Percentiles rank a stretch among this genome's conserved stretches.
Evolutionary conservation across 2,797 vertebrate species (phyloP).

Genomic region (Agapornis canus): DNA sequence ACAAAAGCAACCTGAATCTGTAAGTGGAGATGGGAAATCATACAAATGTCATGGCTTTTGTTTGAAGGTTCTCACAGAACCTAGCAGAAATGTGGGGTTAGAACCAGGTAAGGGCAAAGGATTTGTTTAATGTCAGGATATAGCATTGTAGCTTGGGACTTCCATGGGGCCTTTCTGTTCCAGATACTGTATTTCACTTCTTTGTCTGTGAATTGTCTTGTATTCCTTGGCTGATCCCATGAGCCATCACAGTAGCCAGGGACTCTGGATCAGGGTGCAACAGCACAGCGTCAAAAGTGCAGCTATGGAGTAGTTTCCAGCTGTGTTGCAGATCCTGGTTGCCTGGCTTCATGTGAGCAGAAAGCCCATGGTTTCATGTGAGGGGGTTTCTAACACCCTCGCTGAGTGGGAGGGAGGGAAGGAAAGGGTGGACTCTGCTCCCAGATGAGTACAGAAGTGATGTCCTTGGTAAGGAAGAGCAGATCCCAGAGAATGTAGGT

Average conservation of each 20-base stretch:
- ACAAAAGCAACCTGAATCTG: not conserved
- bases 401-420: not conserved
- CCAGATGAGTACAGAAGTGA: not conserved
- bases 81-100: not conserved
- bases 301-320: not conserved
- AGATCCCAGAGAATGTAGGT: not conserved
- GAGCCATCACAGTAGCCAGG: not conserved
- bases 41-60: rapidly evolving
- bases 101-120: not conserved
- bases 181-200: not conserved
- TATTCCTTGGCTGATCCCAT: not conserved
- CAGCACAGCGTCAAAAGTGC: not conserved
- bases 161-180: not conserved
- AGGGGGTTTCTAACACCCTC: not conserved
- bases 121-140: not conserved
- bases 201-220: not conserved
- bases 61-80: not conserved
- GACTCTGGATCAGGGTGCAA: not conserved
- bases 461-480: not conserved
- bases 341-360: not conserved
- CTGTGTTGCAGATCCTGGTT: not conserved
- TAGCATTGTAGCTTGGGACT: not conserved
- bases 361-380: not conserved
- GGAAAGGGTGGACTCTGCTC: not conserved
- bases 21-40: not conserved